Evolutionary conservation across 1,140 invertebrate genomes (phyloP), one percentile per base, ranked within the genome.

Genomic region (Calliopsis andreniformis): DNA sequence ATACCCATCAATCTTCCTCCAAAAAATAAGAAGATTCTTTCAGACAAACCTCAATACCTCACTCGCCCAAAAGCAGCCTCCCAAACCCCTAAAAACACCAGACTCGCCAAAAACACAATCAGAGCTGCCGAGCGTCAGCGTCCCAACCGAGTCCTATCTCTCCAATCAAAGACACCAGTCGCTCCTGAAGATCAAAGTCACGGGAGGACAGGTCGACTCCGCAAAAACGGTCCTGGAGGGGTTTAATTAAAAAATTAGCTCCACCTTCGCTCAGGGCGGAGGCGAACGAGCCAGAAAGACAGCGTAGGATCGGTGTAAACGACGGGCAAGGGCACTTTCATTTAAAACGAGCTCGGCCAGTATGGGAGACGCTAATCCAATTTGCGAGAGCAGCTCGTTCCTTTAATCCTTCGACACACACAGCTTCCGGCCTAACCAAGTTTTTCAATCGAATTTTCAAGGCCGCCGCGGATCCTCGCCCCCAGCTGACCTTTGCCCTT

Each of bases 361-460:
- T 62, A 56, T 42, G 43, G 53, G 39, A 39, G 62, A 69, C 78
- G 78, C 58, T 83, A 83, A 84, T 80, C 72, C 81, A 83, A 84
- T 84, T 84, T 75, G 70, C 62, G 35, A n/a, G 77, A 75, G 70
- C 42, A 64, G 64, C 78, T n/a, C 72, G 64, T 69, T 79, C 82
- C 82, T 84, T 84, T 84, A 84, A 84, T 84, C 83, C 83, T 84
- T 84, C 76, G 69, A 61, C 78, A 68, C 78, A 72, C 73, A 55
- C 78, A 73, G 66, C 35, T 51, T 51, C 53, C 39, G 63, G 53
- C 63, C 47, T 62, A 69, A 61, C 82, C 66, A 80, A 83, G 83
- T 80, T 83, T 83, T 78, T 61, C 79, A 83, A 84, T 84, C 78
- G 71, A 84, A 84, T 84, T 84, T 80, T 66, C 83, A 71, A 80